A percentile compares a stretch with the other conserved stretches of the same genome.
Evolutionary conservation across 1,140 invertebrate species (phyloP).

Genomic region (Drosophila arawakana): DNA sequence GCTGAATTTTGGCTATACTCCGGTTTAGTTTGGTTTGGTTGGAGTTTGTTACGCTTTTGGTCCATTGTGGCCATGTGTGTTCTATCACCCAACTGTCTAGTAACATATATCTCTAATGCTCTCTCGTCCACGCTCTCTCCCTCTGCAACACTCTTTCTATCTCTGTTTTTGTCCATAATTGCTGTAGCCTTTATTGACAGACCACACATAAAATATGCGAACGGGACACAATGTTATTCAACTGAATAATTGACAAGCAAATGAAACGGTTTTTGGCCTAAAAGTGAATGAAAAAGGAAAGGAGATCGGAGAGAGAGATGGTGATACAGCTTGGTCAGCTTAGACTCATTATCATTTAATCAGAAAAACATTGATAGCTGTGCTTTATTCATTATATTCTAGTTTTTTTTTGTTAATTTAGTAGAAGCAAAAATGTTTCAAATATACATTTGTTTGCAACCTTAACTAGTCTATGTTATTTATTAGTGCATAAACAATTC

Average conservation of each 20-base stretch:
- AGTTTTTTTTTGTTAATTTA: no score
- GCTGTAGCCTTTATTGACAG: constrained; percentile 38
- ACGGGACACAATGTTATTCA: constrained; percentile 28
- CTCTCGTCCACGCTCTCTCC: background rate
- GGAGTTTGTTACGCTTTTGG: constrained; percentile 29
- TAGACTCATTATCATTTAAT: no score
- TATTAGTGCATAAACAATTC: no score
- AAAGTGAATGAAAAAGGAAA: background rate
- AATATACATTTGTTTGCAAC: no score
- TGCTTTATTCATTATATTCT: no score
- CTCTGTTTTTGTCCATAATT: constrained; percentile 34
- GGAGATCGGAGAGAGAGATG: no score
- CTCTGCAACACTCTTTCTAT: background rate
- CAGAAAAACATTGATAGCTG: no score
- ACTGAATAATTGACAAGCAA: constrained; percentile 52
- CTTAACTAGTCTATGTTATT: no score
- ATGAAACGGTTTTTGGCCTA: constrained; percentile 26
- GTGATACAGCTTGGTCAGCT: no score
- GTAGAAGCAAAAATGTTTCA: background rate
- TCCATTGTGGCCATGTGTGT: constrained; percentile 69
- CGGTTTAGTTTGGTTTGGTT: constrained; percentile 21
- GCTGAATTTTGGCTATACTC: constrained; percentile 3
- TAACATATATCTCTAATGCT: constrained; percentile 9
- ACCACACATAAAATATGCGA: constrained; percentile 49
- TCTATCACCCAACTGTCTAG: constrained; percentile 41